phyloP scores from a whole-genome alignment of 2,888 invertebrate genomes.

The Ophion obscuratus region DNA sequence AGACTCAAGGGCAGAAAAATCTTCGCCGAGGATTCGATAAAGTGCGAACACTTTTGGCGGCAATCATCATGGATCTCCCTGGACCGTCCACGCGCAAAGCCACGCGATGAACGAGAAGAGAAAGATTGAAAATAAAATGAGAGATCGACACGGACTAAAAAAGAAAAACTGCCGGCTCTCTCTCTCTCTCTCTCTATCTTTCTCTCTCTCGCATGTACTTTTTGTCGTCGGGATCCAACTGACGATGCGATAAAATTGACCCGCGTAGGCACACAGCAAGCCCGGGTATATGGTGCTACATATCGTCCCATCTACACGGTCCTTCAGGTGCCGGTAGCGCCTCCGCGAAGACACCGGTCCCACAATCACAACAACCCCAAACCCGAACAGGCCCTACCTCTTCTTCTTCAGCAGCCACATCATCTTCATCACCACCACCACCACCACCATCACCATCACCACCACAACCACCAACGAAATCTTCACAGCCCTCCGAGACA shows the following conservation, averaged over 20 bases:
- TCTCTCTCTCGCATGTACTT: conserved; percentile 56
- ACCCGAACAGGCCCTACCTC: conserved; percentile 63
- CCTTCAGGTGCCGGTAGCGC: conserved; percentile 79
- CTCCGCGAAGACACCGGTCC: conserved; percentile 81
- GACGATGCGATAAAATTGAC: conserved; percentile 63
- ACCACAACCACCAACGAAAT: conserved; percentile 71
- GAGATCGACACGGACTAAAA: neutral
- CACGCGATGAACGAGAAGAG: conserved; percentile 35
- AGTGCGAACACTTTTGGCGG: neutral
- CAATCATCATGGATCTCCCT: conserved; percentile 6
- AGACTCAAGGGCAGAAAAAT: conserved; percentile 13
- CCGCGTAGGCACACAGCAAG: conserved; percentile 82
- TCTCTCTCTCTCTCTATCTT: conserved; percentile 20
- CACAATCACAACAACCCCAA: conserved; percentile 74
- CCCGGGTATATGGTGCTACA: conserved; percentile 83
- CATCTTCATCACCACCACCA: conserved; percentile 70
- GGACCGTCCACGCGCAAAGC: conserved; percentile 70
- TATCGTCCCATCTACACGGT: conserved; percentile 83
- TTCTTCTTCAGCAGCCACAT: conserved; percentile 68
- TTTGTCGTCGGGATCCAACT: conserved; percentile 58
- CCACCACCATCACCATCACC: conserved; percentile 70
- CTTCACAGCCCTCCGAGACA: conserved; percentile 73
- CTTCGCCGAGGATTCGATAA: conserved; percentile 26
- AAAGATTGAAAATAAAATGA: conserved; percentile 9
- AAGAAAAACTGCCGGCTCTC: conserved; percentile 1